A percentile compares a stretch with the other conserved stretches of the same genome.
Evolutionary conservation across 2,888 invertebrate genomes (phyloP).

Genomic region (Xestia rhomboidea): DNA sequence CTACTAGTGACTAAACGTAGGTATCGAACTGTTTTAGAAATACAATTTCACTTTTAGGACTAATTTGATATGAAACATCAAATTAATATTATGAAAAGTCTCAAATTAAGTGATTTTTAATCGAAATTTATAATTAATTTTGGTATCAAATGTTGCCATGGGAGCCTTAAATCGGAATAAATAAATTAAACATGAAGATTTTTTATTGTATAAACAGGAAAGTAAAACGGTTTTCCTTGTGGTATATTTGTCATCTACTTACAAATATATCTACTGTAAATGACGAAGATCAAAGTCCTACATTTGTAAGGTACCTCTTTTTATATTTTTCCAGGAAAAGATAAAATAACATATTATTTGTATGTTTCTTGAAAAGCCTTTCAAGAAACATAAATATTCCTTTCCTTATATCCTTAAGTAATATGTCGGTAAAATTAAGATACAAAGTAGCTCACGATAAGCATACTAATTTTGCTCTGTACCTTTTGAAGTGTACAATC

Average conservation of each 20-base stretch:
- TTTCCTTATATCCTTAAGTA: no score
- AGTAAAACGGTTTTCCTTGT: neutral
- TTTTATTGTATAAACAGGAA: neutral
- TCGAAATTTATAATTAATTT: neutral
- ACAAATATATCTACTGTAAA: neutral
- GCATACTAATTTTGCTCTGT: neutral
- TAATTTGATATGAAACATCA: neutral
- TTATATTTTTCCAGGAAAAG: neutral
- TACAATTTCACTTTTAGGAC: neutral
- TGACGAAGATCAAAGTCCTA: neutral
- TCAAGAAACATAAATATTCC: no score
- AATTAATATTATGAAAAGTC: neutral
- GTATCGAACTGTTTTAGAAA: neutral
- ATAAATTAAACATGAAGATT: conserved; percentile 4
- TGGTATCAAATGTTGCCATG: neutral
- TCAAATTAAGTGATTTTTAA: neutral
- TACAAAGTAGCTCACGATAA: neutral
- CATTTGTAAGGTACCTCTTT: neutral
- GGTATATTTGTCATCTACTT: neutral
- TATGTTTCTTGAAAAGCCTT: neutral
- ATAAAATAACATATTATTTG: neutral
- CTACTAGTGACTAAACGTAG: neutral
- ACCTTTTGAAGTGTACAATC: neutral
- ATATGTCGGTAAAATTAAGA: neutral
- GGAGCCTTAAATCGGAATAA: neutral